These are phyloP conservation scores for Nicator chloris DNA, from an alignment of 2,113 vertebrate genomes.

Conservation along the genomic window DNA sequence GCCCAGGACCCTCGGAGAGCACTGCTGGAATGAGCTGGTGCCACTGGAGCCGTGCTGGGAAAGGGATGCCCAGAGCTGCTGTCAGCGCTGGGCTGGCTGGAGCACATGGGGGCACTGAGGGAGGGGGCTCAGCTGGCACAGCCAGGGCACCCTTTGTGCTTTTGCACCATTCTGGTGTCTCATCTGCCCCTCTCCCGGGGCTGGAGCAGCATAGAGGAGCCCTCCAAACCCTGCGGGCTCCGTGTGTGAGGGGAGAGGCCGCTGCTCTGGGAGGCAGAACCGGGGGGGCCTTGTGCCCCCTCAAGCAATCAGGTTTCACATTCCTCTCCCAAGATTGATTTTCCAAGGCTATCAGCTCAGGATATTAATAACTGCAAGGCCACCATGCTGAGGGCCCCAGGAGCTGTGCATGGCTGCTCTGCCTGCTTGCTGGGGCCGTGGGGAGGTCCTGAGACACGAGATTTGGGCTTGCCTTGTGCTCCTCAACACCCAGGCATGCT, in stretches of 20 bases:
- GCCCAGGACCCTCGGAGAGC: background rate
- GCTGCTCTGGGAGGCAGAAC: background rate
- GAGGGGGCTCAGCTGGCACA: background rate
- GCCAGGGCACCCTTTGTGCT: background rate
- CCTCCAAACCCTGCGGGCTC: background rate
- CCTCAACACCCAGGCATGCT: rapidly evolving
- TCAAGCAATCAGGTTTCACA: background rate
- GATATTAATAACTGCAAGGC: background rate
- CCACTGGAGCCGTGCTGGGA: background rate
- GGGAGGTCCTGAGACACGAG: background rate
- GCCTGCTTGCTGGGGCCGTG: background rate
- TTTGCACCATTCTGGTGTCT: background rate
- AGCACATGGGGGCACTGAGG: background rate
- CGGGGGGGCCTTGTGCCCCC: background rate
- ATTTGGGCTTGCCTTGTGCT: background rate
- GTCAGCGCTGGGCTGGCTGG: background rate
- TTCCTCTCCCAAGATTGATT: background rate
- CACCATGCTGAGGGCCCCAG: background rate
- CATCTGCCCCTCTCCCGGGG: background rate
- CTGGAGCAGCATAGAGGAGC: rapidly evolving
- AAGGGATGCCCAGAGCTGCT: background rate
- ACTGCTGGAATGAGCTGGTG: background rate
- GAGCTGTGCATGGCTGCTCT: background rate
- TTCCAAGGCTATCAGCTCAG: conserved; percentile 2
- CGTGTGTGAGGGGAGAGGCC: background rate